Evolutionary conservation across 2,113 vertebrate genomes (phyloP).

Genomic region (Craseonycteris thonglongyai): DNA sequence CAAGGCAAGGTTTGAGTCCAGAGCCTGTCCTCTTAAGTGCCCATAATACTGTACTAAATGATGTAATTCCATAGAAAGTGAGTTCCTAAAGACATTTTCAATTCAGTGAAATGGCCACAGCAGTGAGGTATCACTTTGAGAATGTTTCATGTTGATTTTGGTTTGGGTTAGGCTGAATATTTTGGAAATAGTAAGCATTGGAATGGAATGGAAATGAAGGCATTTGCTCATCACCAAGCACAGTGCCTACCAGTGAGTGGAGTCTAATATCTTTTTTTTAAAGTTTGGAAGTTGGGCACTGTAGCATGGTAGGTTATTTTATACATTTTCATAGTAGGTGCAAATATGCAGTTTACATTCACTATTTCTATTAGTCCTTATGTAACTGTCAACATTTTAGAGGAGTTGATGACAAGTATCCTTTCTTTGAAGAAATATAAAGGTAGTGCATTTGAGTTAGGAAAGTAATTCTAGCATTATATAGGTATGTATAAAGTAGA

Average conservation of each 20-base stretch:
- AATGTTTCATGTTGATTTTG: conserved; percentile 32
- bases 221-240: neutral
- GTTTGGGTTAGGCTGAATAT: neutral
- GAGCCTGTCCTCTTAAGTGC: neutral
- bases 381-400: neutral
- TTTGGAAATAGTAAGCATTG: neutral
- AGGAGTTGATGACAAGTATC: neutral
- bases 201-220: neutral
- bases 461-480: neutral
- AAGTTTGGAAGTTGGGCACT: neutral
- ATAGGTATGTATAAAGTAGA: neutral
- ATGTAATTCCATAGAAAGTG: conserved; percentile 46
- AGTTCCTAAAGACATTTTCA: conserved; percentile 50
- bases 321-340: neutral
- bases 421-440: conserved; percentile 14
- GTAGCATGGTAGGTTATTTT: neutral
- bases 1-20: neutral
- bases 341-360: neutral
- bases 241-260: neutral
- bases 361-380: neutral
- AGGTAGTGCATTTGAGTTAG: neutral
- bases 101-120: conserved; percentile 44
- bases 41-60: conserved; percentile 34
- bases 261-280: neutral
- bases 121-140: neutral